Percentiles rank a stretch among this genome's conserved stretches.
phyloP scores from a whole-genome alignment of 2,113 vertebrate genomes.

The Chauna torquata region DNA sequence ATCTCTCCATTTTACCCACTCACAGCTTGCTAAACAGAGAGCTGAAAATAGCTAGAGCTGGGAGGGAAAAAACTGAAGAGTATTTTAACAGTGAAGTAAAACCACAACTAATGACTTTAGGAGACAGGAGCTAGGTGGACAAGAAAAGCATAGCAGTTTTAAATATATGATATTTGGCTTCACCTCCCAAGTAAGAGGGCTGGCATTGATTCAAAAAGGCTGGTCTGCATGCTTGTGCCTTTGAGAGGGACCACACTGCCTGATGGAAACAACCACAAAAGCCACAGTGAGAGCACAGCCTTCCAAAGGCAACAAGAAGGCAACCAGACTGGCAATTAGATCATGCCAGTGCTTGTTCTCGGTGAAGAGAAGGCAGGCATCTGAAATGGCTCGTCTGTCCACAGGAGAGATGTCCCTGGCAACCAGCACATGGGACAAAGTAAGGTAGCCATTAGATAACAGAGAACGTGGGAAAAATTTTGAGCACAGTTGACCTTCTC shows the following conservation, averaged over 20 bases:
- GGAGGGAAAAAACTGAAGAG: slow-evolving; percentile 60
- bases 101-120: slow-evolving; percentile 83
- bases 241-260: slow-evolving; percentile 83
- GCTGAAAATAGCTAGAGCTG: slow-evolving; percentile 69
- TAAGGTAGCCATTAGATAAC: background rate
- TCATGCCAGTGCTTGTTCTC: slow-evolving; percentile 53
- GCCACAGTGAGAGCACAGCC: slow-evolving; percentile 72
- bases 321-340: slow-evolving; percentile 71
- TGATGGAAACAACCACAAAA: slow-evolving; percentile 83
- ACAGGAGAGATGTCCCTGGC: background rate
- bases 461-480: background rate
- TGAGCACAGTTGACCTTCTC: background rate
- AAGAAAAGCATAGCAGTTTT: slow-evolving; percentile 77
- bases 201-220: slow-evolving; percentile 81
- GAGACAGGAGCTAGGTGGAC: slow-evolving; percentile 84
- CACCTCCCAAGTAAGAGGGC: slow-evolving; percentile 77
- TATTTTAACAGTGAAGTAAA: slow-evolving; percentile 83
- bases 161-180: slow-evolving; percentile 85
- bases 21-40: slow-evolving; percentile 67
- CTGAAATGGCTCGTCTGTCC: slow-evolving; percentile 33
- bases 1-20: slow-evolving; percentile 50
- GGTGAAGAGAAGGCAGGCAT: background rate
- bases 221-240: slow-evolving; percentile 77
- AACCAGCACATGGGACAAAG: background rate
- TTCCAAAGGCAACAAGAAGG: slow-evolving; percentile 82